Evolutionary conservation across 2,113 vertebrate species (phyloP).

Genomic region (Lophura nycthemera): DNA sequence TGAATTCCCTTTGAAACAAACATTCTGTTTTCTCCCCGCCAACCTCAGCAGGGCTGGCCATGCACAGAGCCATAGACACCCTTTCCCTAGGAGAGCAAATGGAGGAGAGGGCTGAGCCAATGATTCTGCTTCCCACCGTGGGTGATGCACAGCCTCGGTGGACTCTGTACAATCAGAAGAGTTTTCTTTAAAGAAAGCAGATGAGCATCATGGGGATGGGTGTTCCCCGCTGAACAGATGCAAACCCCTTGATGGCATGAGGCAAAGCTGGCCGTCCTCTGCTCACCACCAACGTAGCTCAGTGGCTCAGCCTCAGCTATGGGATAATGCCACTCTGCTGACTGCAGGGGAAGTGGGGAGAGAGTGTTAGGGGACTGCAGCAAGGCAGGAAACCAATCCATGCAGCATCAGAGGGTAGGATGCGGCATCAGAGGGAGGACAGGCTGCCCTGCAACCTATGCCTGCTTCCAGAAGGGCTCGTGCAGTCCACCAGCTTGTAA

Average conservation of each 20-base stretch:
- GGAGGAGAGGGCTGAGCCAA: accelerated
- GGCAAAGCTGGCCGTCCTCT: not conserved
- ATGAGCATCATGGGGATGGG: too few species aligned
- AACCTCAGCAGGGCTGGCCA: not conserved
- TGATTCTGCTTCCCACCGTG: not conserved
- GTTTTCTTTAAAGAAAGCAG: not conserved
- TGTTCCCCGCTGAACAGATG: not conserved
- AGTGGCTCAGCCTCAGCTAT: accelerated
- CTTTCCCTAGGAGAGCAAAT: accelerated
- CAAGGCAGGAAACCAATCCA: not conserved
- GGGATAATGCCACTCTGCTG: not conserved
- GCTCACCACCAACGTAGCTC: not conserved
- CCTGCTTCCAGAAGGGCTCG: not conserved
- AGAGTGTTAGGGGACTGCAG: not conserved
- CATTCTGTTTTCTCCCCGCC: not conserved
- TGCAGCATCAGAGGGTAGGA: not conserved
- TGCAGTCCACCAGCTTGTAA: not conserved
- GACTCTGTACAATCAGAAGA: not conserved
- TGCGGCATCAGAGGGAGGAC: not conserved
- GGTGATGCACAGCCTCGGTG: accelerated
- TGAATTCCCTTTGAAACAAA: not conserved
- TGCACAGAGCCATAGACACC: not conserved
- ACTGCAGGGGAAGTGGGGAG: not conserved
- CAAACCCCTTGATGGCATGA: not conserved
- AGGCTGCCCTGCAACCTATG: accelerated